Base-by-base conservation (phyloP, 2,888 invertebrate species). In the Platycheirus rosarum region DNA sequence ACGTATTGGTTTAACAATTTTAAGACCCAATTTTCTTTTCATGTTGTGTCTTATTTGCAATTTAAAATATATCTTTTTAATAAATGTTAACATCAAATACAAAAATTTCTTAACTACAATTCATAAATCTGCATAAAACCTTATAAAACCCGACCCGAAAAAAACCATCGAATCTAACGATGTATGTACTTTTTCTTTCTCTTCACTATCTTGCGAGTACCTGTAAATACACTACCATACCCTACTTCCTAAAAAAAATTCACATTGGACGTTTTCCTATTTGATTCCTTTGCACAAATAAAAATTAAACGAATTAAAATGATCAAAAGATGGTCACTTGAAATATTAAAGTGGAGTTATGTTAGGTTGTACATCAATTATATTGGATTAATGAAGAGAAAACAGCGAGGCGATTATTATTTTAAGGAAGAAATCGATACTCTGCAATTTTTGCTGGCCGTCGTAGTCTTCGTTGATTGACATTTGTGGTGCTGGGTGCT, bases 1-100 rank as follows among this genome's bases (percentile, higher is more conserved):
- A 94, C 95, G 96, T 95, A 93, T 88, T 85, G 86, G 77, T 57
- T 82, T 66, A 63, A 62, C 26, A 63, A 18, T 63, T 77, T 73
- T 63, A 23, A 68, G 46, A 51, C 20, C 62, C 51, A 14, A 35
- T 18, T 62, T 70, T 70, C 14, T 49, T 18, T 23, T 44, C 16
- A 51, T 42, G 42, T 69, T 65, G 70, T 82, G 70, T 37, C 7
- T 16, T 14, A 49, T 73, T 68, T 63, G 9, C 57, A 73, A 57
- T 57, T 71, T n/a, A 63, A 73, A 73, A 82, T 6, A 46, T 73
- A 68, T 77, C 63, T 82, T 73, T 77, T 63, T 69, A 49, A 44
- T 14, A 63, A 18, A 66, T 29, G 1, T 7, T 62, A 14, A 62
- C 35, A 37, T 37, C 14, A 6, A 11, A 16, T 60, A 82, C 51